These are phyloP conservation scores for Alethe diademata DNA, from an alignment of 2,113 vertebrate genomes.

Conservation along the genomic window DNA sequence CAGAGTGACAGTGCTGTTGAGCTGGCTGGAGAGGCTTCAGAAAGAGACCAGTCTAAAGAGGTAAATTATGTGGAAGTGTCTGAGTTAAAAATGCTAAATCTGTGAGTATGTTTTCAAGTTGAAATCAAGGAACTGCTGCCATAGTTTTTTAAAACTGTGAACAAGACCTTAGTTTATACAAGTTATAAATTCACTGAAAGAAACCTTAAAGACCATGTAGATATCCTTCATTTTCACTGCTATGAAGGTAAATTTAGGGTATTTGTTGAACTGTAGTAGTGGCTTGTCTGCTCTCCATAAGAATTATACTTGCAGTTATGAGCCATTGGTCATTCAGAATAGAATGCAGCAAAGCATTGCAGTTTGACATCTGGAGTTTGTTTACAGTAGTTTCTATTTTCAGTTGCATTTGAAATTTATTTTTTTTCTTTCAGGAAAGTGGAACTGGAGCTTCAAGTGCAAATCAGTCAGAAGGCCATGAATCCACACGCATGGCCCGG, in stretches of 20 bases:
- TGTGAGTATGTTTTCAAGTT: not conserved
- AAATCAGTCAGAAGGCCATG: constrained; percentile 90
- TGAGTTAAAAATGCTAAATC: not conserved
- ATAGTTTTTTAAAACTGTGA: not conserved
- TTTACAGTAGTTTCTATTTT: not conserved
- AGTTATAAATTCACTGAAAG: not conserved
- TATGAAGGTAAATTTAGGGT: not conserved
- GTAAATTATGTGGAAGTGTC: constrained; percentile 54
- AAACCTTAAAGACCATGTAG: not conserved
- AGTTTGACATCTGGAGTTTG: not conserved
- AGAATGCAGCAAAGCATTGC: not conserved
- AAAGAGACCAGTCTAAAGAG: constrained; percentile 90
- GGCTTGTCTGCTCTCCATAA: not conserved
- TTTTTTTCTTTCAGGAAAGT: constrained; percentile 77
- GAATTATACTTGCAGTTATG: not conserved
- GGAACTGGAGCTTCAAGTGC: constrained; percentile 90
- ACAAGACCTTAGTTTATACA: not conserved
- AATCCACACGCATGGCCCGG: constrained; percentile 84
- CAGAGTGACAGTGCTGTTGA: constrained; percentile 90
- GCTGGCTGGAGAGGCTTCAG: constrained; percentile 86
- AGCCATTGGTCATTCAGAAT: not conserved
- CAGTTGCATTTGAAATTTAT: not conserved
- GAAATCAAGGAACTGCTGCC: not conserved
- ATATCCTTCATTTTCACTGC: not conserved
- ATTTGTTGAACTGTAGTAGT: not conserved